These are phyloP conservation scores for Mizuhopecten yessoensis DNA, from an alignment of 1,140 invertebrate species.

Conservation along the genomic window DNA sequence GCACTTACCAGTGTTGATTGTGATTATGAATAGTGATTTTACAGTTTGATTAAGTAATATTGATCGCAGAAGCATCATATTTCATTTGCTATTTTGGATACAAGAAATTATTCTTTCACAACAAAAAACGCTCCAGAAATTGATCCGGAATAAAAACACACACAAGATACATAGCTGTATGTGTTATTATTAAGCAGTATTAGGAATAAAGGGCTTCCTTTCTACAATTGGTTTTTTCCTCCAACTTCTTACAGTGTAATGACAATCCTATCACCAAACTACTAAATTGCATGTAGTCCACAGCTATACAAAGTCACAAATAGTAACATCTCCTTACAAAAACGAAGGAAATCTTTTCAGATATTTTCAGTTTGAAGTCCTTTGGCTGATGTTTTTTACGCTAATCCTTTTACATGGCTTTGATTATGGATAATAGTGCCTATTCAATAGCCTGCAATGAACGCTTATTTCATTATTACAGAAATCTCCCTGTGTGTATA, in stretches of 20 bases:
- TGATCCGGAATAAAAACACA: not conserved
- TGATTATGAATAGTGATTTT: too few relatives aligned
- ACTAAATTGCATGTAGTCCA: not conserved
- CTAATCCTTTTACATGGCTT: slow-evolving; percentile 27
- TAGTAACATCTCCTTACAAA: slow-evolving; percentile 23
- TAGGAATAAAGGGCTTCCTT: not conserved
- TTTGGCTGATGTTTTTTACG: not conserved
- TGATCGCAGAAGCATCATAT: too few relatives aligned
- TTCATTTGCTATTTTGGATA: too few relatives aligned
- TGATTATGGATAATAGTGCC: not conserved
- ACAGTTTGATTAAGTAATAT: too few relatives aligned
- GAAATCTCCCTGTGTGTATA: not conserved
- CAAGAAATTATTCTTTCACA: too few relatives aligned
- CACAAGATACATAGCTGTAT: not conserved
- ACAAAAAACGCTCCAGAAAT: not conserved
- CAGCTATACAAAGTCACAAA: not conserved
- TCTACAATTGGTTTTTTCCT: not conserved
- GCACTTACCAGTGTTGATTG: too few relatives aligned
- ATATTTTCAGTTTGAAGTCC: not conserved
- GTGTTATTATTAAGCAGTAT: not conserved
- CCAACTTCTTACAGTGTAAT: not conserved
- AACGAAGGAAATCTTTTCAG: not conserved
- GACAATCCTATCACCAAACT: not conserved
- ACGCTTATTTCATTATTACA: not conserved
- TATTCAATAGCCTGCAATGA: not conserved